Evolutionary conservation across 2,888 invertebrate genomes (phyloP), one percentile per base, ranked within the genome.

Genomic region (Chymomyza procnemis): DNA sequence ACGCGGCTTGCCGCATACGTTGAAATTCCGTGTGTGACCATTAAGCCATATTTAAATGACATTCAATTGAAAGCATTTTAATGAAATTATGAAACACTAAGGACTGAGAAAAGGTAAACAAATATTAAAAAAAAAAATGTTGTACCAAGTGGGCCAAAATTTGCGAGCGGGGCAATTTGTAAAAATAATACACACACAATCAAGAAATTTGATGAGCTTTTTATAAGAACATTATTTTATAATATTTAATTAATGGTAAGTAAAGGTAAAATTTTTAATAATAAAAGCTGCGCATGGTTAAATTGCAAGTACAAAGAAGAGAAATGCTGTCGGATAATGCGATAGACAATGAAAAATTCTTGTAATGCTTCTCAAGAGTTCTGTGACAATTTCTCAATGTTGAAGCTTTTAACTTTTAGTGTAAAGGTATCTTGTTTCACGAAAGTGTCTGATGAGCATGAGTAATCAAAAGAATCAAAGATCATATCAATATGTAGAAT

Each of bases 1-100:
- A 14, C 12, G 71, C 61, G 65, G 66, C 41, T 64, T 47, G 72
- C 56, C 75, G 75, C 75, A 54, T 8, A 61, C 69, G 63, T 34
- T 64, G 75, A 74, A 80, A 70, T 68, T 67, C 71, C 64, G 54
- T 30, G n/a, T 66, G 60, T 70, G 73, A 85, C 85, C 82, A 80
- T 85, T 85, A 85, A 81, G 75, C 75, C 73, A 69, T 79, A 71
- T 76, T 66, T 66, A 80, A 80, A 71, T 83, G 70, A 63, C 82
- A 77, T 83, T 85, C 78, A 83, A 83, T 85, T 78, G 74, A 69
- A 79, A 71, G 73, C 61, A 70, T 59, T 73, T 50, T 74, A 85
- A 83, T 81, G 67, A 73, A 80, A 83, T 81, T 85, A 83, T 78
- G 71, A 69, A 48, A 4, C 48, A 34, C 34, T 8, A 34, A 14